Evolutionary conservation across 2,888 invertebrate genomes (phyloP).

Genomic region (Pharmacophagus antenor): DNA sequence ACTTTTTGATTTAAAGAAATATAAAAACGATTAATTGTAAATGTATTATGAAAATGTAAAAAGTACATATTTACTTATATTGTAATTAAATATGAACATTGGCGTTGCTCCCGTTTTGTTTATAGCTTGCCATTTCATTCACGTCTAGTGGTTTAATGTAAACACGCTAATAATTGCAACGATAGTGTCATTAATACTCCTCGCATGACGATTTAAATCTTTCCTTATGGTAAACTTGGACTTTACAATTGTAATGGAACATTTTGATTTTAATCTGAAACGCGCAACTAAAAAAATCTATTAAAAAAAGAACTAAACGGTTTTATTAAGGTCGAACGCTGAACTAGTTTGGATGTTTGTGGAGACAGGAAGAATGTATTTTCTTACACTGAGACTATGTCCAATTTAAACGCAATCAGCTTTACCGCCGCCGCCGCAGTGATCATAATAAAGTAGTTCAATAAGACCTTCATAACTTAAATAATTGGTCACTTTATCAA

Average conservation of each 20-base stretch:
- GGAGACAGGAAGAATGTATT: slow-evolving; percentile 60
- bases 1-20: not conserved
- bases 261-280: not conserved
- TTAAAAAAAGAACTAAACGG: not conserved
- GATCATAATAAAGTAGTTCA: slow-evolving; percentile 48
- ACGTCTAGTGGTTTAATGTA: not conserved
- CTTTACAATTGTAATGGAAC: not conserved
- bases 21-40: not conserved
- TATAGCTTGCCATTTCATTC: slow-evolving; percentile 28
- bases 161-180: not conserved
- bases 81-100: slow-evolving; percentile 1
- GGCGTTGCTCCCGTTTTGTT: not conserved
- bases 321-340: slow-evolving; percentile 49
- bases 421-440: slow-evolving; percentile 37
- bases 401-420: slow-evolving; percentile 38
- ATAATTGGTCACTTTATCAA: slow-evolving; percentile 36
- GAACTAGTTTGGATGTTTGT: slow-evolving; percentile 50
- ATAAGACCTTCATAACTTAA: slow-evolving; percentile 41
- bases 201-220: not conserved
- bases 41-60: not conserved
- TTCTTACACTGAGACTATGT: slow-evolving; percentile 47
- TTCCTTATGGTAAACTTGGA: no score
- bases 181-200: not conserved
- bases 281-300: not conserved
- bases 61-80: not conserved